A percentile compares a stretch with the other conserved stretches of the same genome.
Conservation (phyloP, 2,797 vertebrate genomes). For the Diceros bicornis region DNA sequence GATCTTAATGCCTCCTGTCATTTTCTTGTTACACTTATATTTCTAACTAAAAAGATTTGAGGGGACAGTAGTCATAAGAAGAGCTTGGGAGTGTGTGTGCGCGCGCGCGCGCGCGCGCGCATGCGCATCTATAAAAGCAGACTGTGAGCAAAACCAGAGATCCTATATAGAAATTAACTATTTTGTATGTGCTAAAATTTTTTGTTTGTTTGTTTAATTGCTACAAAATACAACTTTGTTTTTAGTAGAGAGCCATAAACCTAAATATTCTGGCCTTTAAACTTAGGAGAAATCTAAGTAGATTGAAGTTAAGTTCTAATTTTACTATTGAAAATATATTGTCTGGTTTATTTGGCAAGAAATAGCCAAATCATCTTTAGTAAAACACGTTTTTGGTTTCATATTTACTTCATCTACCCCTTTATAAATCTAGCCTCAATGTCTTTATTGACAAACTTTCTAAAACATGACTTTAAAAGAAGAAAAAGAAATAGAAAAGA, state of each 20-base stretch:
- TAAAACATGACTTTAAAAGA: background rate
- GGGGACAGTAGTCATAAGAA: background rate
- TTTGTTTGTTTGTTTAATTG: conserved; percentile 29
- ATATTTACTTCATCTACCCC: background rate
- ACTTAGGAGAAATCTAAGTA: background rate
- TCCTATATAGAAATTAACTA: background rate
- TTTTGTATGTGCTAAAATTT: background rate
- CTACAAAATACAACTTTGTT: conserved; percentile 20
- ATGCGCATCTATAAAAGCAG: background rate
- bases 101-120: background rate
- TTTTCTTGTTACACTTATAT: conserved; percentile 20
- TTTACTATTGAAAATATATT: conserved; percentile 53
- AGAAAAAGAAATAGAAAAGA: background rate
- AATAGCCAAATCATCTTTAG: background rate
- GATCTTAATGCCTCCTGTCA: background rate
- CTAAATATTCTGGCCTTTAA: background rate
- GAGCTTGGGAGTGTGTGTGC: background rate
- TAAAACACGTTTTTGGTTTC: background rate
- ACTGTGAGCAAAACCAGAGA: background rate
- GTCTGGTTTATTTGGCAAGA: background rate
- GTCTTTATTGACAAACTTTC: conserved; percentile 19
- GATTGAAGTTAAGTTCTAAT: background rate
- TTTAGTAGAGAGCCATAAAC: background rate
- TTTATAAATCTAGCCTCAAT: background rate
- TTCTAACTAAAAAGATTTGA: background rate